Evolutionary conservation across 2,113 vertebrate species (phyloP), one percentile per base, ranked within the genome.

Genomic region (Dinomys branickii): DNA sequence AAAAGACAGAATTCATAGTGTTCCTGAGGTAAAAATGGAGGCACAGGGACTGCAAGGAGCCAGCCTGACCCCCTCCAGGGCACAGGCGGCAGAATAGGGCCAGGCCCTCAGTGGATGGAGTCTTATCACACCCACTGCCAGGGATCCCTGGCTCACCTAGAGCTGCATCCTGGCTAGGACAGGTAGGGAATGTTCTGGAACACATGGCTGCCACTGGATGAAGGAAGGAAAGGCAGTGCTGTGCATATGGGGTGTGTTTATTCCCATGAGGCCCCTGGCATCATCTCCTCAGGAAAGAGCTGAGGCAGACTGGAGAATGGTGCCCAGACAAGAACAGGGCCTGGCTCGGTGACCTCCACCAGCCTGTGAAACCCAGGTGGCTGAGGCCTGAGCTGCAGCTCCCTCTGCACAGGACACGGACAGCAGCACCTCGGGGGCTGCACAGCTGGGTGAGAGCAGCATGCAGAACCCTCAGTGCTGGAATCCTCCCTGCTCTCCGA

Each of bases 131-230:
- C 52, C 52, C 11, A n/a, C 22, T 58, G 16, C 41, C 5, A 30
- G 58, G 38, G n/a, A 50, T 16, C 17, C 17, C 71, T 4, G 50
- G 33, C 80, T 24, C 7, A 9, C 22, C 63, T 0, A 1, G 14
- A 71, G 63, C 54, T 47, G 17, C 22, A 44, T 78, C 41, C 33
- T 26, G 77, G 20, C 63, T 17, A 5, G 50, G 41, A 30, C 20
- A n/a, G 8, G 33, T 3, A 4, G 1, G 8, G 94, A 38, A 65
- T 13, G 30, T 90, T 82, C 47, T 1, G 17, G 54, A 81, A 77
- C 4, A 9, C 0, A 0, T 2, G 19, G 35, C 5, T 7, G 0
- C 13, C 33, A 24, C 1, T 13, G 19, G 56, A 26, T 69, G 41
- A 35, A 35, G 2, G 19, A 52, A 12, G 5, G n/a, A 30, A 54